Evolutionary conservation across 1,140 invertebrate genomes (phyloP).

Genomic region (Panonychus citri): DNA sequence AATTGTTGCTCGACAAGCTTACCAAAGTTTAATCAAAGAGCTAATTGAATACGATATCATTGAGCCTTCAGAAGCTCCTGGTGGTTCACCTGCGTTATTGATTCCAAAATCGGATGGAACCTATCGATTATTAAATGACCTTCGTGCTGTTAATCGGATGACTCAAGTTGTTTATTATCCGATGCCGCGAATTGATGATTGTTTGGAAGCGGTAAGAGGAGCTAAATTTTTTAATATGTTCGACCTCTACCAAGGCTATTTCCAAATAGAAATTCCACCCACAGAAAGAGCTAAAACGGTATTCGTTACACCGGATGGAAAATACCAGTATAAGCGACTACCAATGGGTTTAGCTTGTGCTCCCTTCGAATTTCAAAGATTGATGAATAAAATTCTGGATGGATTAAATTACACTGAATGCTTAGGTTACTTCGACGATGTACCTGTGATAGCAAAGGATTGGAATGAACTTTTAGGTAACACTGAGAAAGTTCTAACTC

Average conservation of each 20-base stretch:
- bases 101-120: slow-evolving; percentile 26
- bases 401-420: not conserved
- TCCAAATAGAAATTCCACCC: slow-evolving; percentile 18
- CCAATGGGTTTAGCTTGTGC: slow-evolving; percentile 14
- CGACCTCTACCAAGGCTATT: slow-evolving; percentile 26
- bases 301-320: slow-evolving; percentile 16
- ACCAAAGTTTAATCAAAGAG: no score
- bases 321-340: slow-evolving; percentile 13
- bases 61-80: slow-evolving; percentile 1
- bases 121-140: slow-evolving; percentile 28
- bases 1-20: no score
- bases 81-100: slow-evolving; percentile 11
- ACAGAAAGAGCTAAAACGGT: slow-evolving; percentile 18
- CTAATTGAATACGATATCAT: no score
- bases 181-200: slow-evolving; percentile 23
- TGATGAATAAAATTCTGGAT: not conserved
- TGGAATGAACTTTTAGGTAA: slow-evolving; percentile 13
- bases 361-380: slow-evolving; percentile 13
- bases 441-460: slow-evolving; percentile 8
- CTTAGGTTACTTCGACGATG: slow-evolving; percentile 1
- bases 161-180: slow-evolving; percentile 27
- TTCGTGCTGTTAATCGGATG: slow-evolving; percentile 20
- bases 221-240: slow-evolving; percentile 13
- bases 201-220: not conserved
- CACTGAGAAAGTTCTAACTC: slow-evolving; percentile 14